Conservation (phyloP, 2,797 vertebrate genomes). For the Amazona ochrocephala region DNA sequence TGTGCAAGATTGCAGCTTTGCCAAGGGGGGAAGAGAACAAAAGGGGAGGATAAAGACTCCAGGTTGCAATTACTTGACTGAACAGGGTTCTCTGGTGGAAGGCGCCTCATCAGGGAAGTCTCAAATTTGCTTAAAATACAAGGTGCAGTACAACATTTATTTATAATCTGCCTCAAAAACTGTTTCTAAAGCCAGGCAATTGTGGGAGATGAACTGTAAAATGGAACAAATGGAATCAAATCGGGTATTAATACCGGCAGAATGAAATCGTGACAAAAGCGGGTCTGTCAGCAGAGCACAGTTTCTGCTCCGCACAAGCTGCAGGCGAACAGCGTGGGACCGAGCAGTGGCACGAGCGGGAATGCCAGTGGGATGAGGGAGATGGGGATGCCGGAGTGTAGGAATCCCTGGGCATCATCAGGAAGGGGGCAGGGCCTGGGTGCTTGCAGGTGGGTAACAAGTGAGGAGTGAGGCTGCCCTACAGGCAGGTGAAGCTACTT, state of each 20-base stretch:
- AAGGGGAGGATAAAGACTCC: conserved; percentile 67
- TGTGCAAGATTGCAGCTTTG: conserved; percentile 71
- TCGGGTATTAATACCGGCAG: conserved; percentile 58
- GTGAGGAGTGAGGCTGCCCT: fast-evolving
- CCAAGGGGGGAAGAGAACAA: conserved; percentile 68
- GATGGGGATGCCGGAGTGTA: fast-evolving
- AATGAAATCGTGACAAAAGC: conserved; percentile 28
- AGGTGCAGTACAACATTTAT: conserved; percentile 67
- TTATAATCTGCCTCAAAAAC: conserved; percentile 74
- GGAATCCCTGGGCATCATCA: fast-evolving
- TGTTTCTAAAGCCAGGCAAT: conserved; percentile 66
- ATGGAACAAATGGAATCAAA: conserved; percentile 64
- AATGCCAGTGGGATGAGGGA: fast-evolving
- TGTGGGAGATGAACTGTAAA: conserved; percentile 67
- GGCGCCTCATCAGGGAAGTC: conserved; percentile 71
- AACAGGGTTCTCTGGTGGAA: conserved; percentile 69
- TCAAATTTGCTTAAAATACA: conserved; percentile 77
- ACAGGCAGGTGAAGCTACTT: background rate
- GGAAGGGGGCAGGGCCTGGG: background rate
- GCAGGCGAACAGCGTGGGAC: background rate
- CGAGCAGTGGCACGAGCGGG: fast-evolving
- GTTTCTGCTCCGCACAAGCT: fast-evolving
- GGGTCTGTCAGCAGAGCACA: background rate
- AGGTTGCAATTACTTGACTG: conserved; percentile 69
- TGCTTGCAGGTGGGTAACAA: background rate